Evolutionary conservation across 2,113 vertebrate species (phyloP), one percentile per base, ranked within the genome.

Genomic region (Lichenostomus cassidix): DNA sequence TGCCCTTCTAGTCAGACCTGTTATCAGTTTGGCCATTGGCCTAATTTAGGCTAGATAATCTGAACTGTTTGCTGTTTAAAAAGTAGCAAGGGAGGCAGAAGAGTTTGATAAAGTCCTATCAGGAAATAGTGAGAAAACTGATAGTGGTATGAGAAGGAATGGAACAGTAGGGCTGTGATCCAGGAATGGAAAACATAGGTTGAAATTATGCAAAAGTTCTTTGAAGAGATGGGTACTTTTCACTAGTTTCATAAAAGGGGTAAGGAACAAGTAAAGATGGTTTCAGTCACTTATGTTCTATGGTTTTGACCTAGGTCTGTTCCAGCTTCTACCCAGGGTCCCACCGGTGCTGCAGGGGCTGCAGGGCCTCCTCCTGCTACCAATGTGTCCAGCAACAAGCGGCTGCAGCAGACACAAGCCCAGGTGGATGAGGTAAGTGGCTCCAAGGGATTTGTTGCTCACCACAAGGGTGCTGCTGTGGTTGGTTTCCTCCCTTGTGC

Each of bases 341-440:
- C 94, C 44, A 23, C 46, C 10, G 18, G 81, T 65, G 87, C 98
- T 88, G 98, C 62, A 59, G 83, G 98, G 67, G 95, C 87, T 62
- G 97, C 98, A 68, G 92, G 92, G 65, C 89, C 89, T 52, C 28
- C 92, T 77, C 81, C 94, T 70, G 95, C 95, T 83, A 96, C 98
- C 91, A 99, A 97, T 90, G 98, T 98, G 96, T 98, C 98, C 96
- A 99, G 99, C 97, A 99, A 98, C 96, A 98, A 98, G 75, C 96
- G 98, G 92, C 98, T 99, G 97, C 99, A 99, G 96, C 99, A 99
- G 97, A 99, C 99, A 35, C 99, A 99, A 97, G 99, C 99, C 83
- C 98, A 98, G 94, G 98, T 99, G 95, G 98, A 99, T 31, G 99
- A 99, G 98, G 98, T 99, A 85, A 97, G 98, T 64, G 67, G n/a